Conservation (phyloP, 2,888 invertebrate species). For the Ochropleura plecta region DNA sequence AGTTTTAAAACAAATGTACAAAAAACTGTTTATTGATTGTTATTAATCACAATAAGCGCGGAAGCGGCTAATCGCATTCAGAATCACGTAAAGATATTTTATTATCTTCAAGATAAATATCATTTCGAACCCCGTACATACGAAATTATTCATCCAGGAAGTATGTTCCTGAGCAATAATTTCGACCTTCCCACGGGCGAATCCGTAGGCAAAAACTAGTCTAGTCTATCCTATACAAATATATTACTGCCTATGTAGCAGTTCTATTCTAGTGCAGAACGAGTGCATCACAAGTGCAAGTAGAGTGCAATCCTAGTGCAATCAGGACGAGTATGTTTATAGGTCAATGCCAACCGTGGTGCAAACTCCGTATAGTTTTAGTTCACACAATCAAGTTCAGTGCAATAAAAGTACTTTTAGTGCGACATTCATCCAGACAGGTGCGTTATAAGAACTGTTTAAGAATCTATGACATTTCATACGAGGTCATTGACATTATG, state of each 20-base stretch:
- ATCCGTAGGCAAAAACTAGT: background rate
- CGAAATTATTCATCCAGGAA: background rate
- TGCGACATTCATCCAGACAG: constrained; percentile 2
- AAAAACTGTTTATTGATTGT: no score
- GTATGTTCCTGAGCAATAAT: background rate
- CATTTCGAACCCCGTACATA: no score
- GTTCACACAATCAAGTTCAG: constrained; percentile 30
- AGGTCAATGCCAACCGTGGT: constrained; percentile 45
- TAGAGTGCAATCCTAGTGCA: constrained; percentile 39
- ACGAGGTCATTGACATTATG: background rate
- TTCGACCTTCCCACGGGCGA: background rate
- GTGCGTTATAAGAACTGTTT: background rate
- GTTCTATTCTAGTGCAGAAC: constrained; percentile 7
- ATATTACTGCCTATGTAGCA: background rate
- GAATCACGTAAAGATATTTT: no score
- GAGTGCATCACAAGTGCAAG: constrained; percentile 36
- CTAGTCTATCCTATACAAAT: background rate
- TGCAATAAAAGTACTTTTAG: constrained; percentile 28
- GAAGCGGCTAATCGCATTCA: no score
- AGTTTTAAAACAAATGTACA: no score
- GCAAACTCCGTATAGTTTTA: constrained; percentile 31
- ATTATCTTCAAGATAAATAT: no score
- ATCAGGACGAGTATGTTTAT: constrained; percentile 28
- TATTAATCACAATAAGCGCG: no score
- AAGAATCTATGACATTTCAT: background rate